phyloP scores from a whole-genome alignment of 2,113 vertebrate genomes.

The Psittacula cyanocephala region DNA sequence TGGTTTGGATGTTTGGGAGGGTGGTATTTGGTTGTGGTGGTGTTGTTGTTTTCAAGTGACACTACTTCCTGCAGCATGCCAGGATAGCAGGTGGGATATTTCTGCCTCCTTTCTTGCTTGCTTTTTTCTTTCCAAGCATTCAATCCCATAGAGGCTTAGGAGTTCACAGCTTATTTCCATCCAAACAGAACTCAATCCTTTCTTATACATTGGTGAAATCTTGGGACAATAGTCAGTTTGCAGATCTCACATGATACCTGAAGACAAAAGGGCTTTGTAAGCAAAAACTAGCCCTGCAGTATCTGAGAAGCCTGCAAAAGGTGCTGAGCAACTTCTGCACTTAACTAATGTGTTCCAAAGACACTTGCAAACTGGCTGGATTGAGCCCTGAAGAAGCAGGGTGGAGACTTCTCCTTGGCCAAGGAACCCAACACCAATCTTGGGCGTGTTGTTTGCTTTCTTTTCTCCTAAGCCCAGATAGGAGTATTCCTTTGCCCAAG shows the following conservation, averaged over 20 bases:
- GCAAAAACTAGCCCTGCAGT: neutral
- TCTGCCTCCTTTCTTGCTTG: neutral
- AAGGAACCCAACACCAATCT: neutral
- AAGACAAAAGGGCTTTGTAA: neutral
- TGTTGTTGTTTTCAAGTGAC: neutral
- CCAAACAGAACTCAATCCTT: neutral
- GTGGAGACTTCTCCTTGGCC: neutral
- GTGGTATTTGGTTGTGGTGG: neutral
- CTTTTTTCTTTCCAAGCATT: neutral
- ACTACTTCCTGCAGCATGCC: neutral
- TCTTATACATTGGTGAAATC: neutral
- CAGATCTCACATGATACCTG: neutral
- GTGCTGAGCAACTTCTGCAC: neutral
- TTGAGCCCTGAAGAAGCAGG: neutral
- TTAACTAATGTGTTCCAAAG: neutral
- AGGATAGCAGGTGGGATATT: neutral
- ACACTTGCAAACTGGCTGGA: neutral
- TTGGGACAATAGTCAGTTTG: neutral
- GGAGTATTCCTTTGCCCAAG: neutral
- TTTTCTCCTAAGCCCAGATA: neutral
- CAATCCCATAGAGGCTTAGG: neutral
- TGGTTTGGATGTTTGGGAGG: neutral
- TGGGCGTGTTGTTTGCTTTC: neutral
- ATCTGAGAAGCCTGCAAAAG: neutral
- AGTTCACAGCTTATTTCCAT: neutral